Evolutionary conservation across 2,797 vertebrate genomes (phyloP).

Genomic region (Psittacula echo): DNA sequence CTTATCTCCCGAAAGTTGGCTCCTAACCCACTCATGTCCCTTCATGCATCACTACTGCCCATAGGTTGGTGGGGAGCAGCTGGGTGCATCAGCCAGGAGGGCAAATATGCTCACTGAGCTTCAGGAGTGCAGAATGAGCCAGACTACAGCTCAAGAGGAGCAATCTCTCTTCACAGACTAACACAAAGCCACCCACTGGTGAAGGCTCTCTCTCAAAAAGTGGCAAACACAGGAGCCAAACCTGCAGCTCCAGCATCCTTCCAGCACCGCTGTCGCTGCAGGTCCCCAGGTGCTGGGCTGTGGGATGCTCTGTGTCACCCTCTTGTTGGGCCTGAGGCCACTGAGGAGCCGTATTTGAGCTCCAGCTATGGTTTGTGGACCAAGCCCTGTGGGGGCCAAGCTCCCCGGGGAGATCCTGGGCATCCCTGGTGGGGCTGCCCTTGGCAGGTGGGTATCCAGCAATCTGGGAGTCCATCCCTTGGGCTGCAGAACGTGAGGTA

Average conservation of each 20-base stretch:
- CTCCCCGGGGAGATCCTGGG: accelerated
- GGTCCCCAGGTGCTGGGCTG: not conserved
- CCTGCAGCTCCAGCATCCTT: not conserved
- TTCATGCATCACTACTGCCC: not conserved
- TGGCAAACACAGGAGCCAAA: not conserved
- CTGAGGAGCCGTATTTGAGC: not conserved
- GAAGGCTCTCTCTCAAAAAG: not conserved
- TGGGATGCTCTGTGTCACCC: not conserved
- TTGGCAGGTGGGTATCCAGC: not conserved
- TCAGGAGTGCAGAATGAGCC: not conserved
- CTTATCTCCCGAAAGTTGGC: not conserved
- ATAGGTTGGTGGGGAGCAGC: accelerated
- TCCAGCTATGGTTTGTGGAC: not conserved
- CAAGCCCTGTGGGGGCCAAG: accelerated
- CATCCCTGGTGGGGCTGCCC: not conserved
- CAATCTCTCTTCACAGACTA: not conserved
- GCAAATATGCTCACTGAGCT: not conserved
- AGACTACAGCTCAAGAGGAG: not conserved
- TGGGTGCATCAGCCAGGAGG: not conserved
- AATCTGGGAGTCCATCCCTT: accelerated
- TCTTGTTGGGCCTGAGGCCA: not conserved
- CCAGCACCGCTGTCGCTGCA: accelerated
- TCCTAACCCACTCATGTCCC: not conserved
- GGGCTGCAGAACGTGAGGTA: not conserved
- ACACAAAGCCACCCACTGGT: not conserved